These are phyloP conservation scores for Zaprionus lineosus DNA, from an alignment of 2,888 invertebrate genomes.

Conservation along the genomic window DNA sequence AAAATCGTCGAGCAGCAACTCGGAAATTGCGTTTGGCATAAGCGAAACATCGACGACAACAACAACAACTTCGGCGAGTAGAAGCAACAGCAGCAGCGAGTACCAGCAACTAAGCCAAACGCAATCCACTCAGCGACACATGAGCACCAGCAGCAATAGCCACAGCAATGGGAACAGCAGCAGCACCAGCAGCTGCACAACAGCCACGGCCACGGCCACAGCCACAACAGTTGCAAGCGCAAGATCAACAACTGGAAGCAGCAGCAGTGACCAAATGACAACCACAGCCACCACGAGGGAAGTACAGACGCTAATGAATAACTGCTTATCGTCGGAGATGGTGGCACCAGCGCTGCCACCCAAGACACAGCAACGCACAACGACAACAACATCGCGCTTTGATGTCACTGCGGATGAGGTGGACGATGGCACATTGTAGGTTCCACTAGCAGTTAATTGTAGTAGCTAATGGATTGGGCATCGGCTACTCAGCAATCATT, in stretches of 20 bases:
- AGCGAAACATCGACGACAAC: slow-evolving; percentile 50
- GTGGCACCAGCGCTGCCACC: slow-evolving; percentile 69
- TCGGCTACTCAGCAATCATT: too few relatives aligned
- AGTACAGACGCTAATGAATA: slow-evolving; percentile 12
- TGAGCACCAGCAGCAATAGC: slow-evolving; percentile 29
- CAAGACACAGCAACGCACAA: slow-evolving; percentile 42
- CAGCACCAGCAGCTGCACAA: slow-evolving; percentile 47
- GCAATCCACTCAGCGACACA: slow-evolving; percentile 47
- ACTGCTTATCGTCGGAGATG: slow-evolving; percentile 37
- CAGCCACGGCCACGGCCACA: slow-evolving; percentile 15
- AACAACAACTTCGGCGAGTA: slow-evolving; percentile 42
- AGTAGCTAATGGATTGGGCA: too few relatives aligned
- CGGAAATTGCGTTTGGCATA: slow-evolving; percentile 72
- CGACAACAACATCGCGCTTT: slow-evolving; percentile 84
- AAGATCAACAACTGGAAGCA: not conserved
- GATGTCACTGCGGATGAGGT: slow-evolving; percentile 86
- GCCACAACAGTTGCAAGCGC: too few relatives aligned
- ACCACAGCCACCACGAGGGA: slow-evolving; percentile 6
- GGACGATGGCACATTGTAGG: slow-evolving; percentile 83
- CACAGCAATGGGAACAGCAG: slow-evolving; percentile 10
- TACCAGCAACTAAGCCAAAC: slow-evolving; percentile 56
- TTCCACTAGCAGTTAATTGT: too few relatives aligned
- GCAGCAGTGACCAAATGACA: slow-evolving; percentile 20
- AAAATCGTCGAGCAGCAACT: slow-evolving; percentile 79
- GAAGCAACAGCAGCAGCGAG: slow-evolving; percentile 50